These are phyloP conservation scores for Stichopus horrens DNA, from an alignment of 53 echinoderm and acorn worm genomes.

Conservation along the genomic window DNA sequence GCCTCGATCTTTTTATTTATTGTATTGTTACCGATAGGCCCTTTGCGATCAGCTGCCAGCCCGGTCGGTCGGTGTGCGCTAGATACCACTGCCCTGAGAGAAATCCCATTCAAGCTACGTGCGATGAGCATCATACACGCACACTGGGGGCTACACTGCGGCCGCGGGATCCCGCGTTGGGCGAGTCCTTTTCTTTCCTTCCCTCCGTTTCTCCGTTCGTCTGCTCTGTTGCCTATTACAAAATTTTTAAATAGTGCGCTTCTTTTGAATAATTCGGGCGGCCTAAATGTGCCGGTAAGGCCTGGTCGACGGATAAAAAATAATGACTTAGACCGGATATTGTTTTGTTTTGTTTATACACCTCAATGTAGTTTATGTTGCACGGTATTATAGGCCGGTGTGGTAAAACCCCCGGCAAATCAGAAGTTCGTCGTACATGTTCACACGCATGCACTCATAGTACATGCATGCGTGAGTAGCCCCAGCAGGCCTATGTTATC, in stretches of 20 bases:
- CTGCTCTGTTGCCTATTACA: neutral
- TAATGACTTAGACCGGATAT: neutral
- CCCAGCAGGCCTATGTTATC: neutral
- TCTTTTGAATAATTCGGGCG: neutral
- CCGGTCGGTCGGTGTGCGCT: constrained; percentile 3
- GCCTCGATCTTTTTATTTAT: neutral
- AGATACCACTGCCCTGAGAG: constrained; percentile 16
- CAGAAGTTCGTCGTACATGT: no score
- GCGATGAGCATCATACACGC: no score
- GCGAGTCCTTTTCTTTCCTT: no score
- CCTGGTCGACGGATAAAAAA: neutral
- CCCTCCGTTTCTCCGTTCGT: neutral
- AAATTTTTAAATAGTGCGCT: neutral
- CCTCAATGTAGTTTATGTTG: neutral
- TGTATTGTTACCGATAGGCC: neutral
- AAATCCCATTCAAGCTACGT: neutral
- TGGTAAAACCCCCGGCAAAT: no score
- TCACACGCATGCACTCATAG: no score
- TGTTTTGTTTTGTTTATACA: neutral
- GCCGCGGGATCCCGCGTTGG: no score
- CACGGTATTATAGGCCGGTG: neutral
- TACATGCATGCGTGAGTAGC: no score
- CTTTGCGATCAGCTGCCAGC: neutral
- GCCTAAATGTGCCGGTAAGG: neutral
- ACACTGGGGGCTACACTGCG: no score